A percentile compares a stretch with the other conserved stretches of the same genome.
Evolutionary conservation across 2,888 invertebrate species (phyloP).

Genomic region (Gibbula magus): DNA sequence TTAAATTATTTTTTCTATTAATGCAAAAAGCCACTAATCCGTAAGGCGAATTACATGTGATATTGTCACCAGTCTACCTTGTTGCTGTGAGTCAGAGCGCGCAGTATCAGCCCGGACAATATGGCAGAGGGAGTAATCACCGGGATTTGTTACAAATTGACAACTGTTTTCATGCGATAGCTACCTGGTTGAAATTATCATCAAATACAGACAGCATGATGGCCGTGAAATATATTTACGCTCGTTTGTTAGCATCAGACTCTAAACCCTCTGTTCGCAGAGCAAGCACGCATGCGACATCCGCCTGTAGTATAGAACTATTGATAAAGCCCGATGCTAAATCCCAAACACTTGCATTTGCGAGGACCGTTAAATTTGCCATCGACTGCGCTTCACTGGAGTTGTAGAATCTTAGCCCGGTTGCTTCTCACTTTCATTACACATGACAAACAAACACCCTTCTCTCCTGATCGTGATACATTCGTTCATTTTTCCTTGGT

Average conservation of each 20-base stretch:
- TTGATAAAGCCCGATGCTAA: constrained; percentile 1
- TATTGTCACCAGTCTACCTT: too few species aligned
- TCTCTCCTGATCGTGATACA: neutral
- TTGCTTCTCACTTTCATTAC: neutral
- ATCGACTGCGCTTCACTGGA: constrained; percentile 5
- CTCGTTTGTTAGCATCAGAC: neutral
- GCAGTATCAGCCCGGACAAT: too few species aligned
- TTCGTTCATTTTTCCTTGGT: neutral
- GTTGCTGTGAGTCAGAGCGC: too few species aligned
- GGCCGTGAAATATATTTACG: constrained; percentile 22
- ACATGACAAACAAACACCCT: neutral
- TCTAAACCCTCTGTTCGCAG: neutral
- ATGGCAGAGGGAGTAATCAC: too few species aligned
- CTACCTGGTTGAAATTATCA: constrained; percentile 9
- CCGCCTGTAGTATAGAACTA: neutral
- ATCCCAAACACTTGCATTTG: neutral
- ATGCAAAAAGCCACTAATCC: too few species aligned
- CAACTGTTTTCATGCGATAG: neutral
- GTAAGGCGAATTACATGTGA: too few species aligned
- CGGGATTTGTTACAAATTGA: constrained; percentile 2
- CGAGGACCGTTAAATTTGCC: constrained; percentile 5
- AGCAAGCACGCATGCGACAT: neutral
- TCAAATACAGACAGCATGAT: neutral
- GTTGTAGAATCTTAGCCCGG: neutral
- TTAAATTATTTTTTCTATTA: too few species aligned